Conservation (phyloP, 2,888 invertebrate species). For the Phragmatobia fuliginosa region DNA sequence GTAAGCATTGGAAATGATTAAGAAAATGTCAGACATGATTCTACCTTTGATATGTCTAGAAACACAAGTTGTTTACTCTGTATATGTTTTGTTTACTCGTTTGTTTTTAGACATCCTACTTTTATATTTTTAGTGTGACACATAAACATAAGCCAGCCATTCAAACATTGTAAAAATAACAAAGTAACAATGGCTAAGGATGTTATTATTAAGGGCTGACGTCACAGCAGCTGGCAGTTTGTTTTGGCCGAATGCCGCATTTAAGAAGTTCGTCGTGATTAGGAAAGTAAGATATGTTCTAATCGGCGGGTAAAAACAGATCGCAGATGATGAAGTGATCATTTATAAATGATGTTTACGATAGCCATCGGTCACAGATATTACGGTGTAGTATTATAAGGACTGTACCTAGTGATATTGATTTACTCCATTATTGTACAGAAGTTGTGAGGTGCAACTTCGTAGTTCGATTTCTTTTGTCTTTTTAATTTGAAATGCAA, state of each 20-base stretch:
- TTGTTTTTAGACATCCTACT: not conserved
- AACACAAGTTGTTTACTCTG: not conserved
- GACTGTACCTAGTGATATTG: too few relatives aligned
- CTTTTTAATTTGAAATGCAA: too few relatives aligned
- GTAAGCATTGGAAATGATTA: not conserved
- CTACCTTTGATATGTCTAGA: not conserved
- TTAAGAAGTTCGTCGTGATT: not conserved
- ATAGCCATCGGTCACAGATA: too few relatives aligned
- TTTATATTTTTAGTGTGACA: not conserved
- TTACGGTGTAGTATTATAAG: too few relatives aligned
- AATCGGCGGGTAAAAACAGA: too few relatives aligned
- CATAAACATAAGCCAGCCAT: not conserved
- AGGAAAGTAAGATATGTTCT: not conserved
- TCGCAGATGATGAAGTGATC: too few relatives aligned
- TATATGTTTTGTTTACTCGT: not conserved
- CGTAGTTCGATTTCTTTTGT: not conserved
- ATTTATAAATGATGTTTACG: too few relatives aligned
- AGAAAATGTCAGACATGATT: not conserved
- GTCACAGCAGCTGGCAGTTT: slow-evolving; percentile 29
- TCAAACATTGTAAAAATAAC: slow-evolving; percentile 3
- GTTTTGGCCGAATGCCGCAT: slow-evolving; percentile 24
- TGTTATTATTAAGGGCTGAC: slow-evolving; percentile 8
- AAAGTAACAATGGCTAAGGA: slow-evolving; percentile 7
- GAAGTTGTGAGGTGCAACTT: too few relatives aligned
- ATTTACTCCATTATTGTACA: too few relatives aligned